phyloP scores from a whole-genome alignment of 2,888 invertebrate genomes.

The Drosophila villosipedis region DNA sequence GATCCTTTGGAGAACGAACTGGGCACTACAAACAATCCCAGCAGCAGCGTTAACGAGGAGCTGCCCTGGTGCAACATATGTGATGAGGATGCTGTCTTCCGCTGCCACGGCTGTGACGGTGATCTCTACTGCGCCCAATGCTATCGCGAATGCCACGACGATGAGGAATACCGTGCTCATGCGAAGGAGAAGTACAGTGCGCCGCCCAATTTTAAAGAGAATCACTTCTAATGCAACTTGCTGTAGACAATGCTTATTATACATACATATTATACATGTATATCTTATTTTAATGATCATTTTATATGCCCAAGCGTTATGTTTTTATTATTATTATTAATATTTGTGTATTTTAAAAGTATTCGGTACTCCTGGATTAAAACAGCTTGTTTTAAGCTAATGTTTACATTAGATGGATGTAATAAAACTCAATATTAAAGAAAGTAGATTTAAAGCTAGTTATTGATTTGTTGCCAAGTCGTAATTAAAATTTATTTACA shows the following conservation, averaged over 20 bases:
- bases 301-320: conserved; percentile 2
- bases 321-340: conserved; percentile 9
- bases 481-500: neutral
- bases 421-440: conserved; percentile 30
- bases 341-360: conserved; percentile 14
- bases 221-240: conserved; percentile 63
- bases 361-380: conserved; percentile 9
- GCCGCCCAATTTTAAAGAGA: conserved; percentile 83
- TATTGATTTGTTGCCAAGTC: neutral
- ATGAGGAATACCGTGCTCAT: conserved; percentile 86
- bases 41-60: conserved; percentile 85
- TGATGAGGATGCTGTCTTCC: conserved; percentile 90
- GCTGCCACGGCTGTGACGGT: conserved; percentile 91
- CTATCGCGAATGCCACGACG: conserved; percentile 90
- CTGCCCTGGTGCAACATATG: conserved; percentile 94
- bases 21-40: conserved; percentile 55
- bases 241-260: conserved; percentile 8
- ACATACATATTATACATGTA: too few species aligned
- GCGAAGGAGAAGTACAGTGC: conserved; percentile 76
- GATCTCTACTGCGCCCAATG: conserved; percentile 93
- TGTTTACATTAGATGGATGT: conserved; percentile 6
- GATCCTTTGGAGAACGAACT: conserved; percentile 85
- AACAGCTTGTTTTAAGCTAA: conserved; percentile 16
- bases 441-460: conserved; percentile 10
- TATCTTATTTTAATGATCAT: conserved; percentile 6